A percentile compares a stretch with the other conserved stretches of the same genome.
Conservation (phyloP, 2,888 invertebrate genomes). For the Thecophora atra region DNA sequence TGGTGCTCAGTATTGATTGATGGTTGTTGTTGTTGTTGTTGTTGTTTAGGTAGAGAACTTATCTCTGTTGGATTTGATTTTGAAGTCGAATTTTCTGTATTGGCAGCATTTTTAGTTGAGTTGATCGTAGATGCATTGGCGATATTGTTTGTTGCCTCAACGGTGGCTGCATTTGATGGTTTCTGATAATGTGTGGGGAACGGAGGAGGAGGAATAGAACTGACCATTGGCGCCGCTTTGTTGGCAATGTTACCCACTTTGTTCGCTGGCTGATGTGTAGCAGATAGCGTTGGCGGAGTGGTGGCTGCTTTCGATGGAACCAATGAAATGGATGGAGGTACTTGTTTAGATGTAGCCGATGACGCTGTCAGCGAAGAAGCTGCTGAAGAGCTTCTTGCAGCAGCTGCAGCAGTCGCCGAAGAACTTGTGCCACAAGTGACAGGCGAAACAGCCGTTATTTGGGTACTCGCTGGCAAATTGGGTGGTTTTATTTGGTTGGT, state of each 20-base stretch:
- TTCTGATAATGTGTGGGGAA: slow-evolving; percentile 50
- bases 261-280: slow-evolving; percentile 52
- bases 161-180: slow-evolving; percentile 37
- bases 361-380: slow-evolving; percentile 23
- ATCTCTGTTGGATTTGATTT: slow-evolving; percentile 46
- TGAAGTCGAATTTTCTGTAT: slow-evolving; percentile 42
- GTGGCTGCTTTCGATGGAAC: slow-evolving; percentile 48
- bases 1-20: slow-evolving; percentile 10
- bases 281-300: slow-evolving; percentile 46
- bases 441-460: slow-evolving; percentile 52
- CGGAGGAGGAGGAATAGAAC: slow-evolving; percentile 48
- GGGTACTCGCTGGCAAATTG: slow-evolving; percentile 53
- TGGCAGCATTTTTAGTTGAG: slow-evolving; percentile 36
- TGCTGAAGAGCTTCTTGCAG: slow-evolving; percentile 21
- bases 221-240: slow-evolving; percentile 48
- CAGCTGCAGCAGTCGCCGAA: slow-evolving; percentile 24
- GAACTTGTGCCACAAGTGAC: slow-evolving; percentile 15
- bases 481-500: slow-evolving; percentile 52
- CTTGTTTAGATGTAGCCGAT: slow-evolving; percentile 32
- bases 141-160: slow-evolving; percentile 12
- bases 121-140: slow-evolving; percentile 23
- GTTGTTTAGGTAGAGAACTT: slow-evolving; percentile 30
- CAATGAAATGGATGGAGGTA: slow-evolving; percentile 49
- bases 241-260: slow-evolving; percentile 43
- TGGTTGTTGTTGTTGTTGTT: too few species aligned